Base-by-base conservation (phyloP, 2,888 invertebrate species). In the Aelia acuminata region DNA sequence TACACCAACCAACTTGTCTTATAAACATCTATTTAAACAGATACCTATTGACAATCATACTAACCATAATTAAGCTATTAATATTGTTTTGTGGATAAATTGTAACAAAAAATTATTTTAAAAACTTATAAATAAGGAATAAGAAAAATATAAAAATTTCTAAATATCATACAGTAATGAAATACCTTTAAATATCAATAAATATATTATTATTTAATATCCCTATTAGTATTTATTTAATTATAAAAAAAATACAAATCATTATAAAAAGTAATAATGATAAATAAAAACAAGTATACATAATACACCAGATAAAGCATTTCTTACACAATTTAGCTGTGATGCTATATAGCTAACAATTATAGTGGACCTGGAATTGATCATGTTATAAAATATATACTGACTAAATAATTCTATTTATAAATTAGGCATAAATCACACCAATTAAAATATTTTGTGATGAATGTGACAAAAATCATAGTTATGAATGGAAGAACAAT, bases 401-500 rank as follows among this genome's bases (percentile, higher is more conserved):
- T 35, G 18, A 35, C 35, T 18, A 70, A 70, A 35, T 35, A 35
- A 63, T 35, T 35, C 31, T 35, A 2, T 31, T 70, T 18, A 70
- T 35, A 35, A 35, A 35, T 35, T 15, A 63, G 63, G 15, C 2
- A 35, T 35, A 70, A 31, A 70, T 20, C 18, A 70, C 63, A 18
- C 3, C 31, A 31, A 70, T 70, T 18, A 70, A 70, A 18, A 70
- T 70, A 1, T 63, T 63, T 70, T 35, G 18, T 35, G 20, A 31
- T 63, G 31, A 26, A 63, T 63, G 26, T 18, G 7, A 1, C 35
- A 70, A 13, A 35, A 70, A 15, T 10, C 15, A 57, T 10, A 1
- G n/a, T 53, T 53, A 53, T 53, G 31, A 70, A 70, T 70, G 63
- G 63, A 70, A 70, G 63, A 70, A 70, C 63, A 35, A 70, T 70